These are phyloP conservation scores for Thunnus maccoyii DNA, from an alignment of 2,113 vertebrate species.

Conservation along the genomic window DNA sequence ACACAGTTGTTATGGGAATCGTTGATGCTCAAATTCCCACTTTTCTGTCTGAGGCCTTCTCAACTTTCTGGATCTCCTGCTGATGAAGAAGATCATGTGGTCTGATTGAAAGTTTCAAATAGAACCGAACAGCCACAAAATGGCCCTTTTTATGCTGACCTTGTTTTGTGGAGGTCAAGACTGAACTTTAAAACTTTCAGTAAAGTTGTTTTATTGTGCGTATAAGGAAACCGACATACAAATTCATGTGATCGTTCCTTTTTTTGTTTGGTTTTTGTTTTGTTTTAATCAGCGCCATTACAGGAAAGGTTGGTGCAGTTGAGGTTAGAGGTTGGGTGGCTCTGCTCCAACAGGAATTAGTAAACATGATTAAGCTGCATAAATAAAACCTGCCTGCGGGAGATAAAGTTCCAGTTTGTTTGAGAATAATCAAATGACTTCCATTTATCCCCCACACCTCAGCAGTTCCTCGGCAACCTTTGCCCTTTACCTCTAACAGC, in stretches of 20 bases:
- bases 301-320: slow-evolving; percentile 2
- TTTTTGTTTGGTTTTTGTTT: neutral
- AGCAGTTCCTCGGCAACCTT: neutral
- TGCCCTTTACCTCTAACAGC: neutral
- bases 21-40: too few relatives aligned
- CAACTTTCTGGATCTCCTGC: neutral
- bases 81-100: neutral
- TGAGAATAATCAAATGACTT: slow-evolving; percentile 1
- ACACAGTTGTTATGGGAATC: too few relatives aligned
- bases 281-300: neutral
- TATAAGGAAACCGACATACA: neutral
- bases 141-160: too few relatives aligned
- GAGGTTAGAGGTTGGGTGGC: neutral
- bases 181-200: too few relatives aligned
- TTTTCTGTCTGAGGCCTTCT: too few relatives aligned
- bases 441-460: neutral
- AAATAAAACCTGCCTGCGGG: neutral
- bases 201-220: neutral
- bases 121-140: neutral
- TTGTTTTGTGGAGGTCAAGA: too few relatives aligned
- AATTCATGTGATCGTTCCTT: neutral
- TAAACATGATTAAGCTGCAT: slow-evolving; percentile 7
- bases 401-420: neutral
- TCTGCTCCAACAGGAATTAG: slow-evolving; percentile 9
- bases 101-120: neutral